Percentiles rank a stretch among this genome's conserved stretches.
Conservation (phyloP, 2,888 invertebrate genomes). For the Platycheirus albimanus region DNA sequence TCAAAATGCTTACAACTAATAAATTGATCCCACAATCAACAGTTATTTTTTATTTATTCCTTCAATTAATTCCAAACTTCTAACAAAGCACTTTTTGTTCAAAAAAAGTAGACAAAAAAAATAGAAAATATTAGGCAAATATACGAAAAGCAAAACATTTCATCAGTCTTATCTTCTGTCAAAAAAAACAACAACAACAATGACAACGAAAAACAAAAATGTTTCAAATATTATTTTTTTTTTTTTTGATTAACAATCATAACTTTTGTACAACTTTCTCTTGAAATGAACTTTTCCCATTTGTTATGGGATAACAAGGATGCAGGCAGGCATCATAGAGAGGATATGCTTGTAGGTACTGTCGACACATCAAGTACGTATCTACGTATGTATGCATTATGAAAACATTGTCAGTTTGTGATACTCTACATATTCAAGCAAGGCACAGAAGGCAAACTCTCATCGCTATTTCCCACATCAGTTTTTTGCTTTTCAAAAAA, state of each 20-base stretch:
- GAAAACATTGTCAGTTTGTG: too few relatives aligned
- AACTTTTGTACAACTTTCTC: conserved; percentile 21
- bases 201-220: neutral
- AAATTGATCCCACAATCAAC: too few relatives aligned
- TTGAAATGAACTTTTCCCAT: conserved; percentile 35
- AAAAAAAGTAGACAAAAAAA: too few relatives aligned
- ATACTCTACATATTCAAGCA: too few relatives aligned
- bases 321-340: neutral
- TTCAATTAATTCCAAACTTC: too few relatives aligned
- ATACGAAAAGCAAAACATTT: neutral
- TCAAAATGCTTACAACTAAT: too few relatives aligned
- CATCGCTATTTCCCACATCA: too few relatives aligned
- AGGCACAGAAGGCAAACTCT: too few relatives aligned
- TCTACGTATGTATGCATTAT: too few relatives aligned
- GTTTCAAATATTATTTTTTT: neutral
- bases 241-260: conserved; percentile 39
- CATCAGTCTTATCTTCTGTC: neutral
- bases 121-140: neutral
- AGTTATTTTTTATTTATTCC: too few relatives aligned
- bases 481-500: neutral
- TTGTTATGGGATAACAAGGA: conserved; percentile 31
- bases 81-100: too few relatives aligned
- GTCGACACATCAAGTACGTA: neutral
- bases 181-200: neutral
- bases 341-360: neutral